Conservation (phyloP, 2,113 vertebrate genomes). For the Ptilorrhoa leucosticta region DNA sequence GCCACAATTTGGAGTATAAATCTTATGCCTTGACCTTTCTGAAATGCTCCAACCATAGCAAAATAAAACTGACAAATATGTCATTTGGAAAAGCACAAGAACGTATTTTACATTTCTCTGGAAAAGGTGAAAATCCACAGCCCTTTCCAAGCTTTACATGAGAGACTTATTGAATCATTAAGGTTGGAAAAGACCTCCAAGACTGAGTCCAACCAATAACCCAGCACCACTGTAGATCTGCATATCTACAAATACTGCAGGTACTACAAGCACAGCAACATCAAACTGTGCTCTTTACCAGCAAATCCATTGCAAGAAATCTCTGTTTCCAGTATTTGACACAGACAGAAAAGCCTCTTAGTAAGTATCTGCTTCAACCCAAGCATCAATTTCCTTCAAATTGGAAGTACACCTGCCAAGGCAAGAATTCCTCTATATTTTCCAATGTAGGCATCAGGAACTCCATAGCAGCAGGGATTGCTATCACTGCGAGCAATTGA, state of each 20-base stretch:
- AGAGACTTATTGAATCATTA: not conserved
- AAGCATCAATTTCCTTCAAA: not conserved
- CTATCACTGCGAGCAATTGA: not conserved
- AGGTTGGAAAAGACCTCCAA: not conserved
- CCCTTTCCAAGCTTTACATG: not conserved
- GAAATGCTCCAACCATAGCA: not conserved
- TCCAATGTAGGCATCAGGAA: not conserved
- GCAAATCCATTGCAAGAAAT: not conserved
- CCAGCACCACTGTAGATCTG: accelerated
- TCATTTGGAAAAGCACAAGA: not conserved
- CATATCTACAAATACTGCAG: not conserved
- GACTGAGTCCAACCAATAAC: not conserved
- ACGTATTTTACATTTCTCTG: not conserved
- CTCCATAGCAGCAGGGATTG: not conserved
- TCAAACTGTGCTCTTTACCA: not conserved
- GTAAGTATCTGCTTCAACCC: not conserved
- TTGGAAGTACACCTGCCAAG: accelerated
- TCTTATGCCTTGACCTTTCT: not conserved
- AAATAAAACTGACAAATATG: not conserved
- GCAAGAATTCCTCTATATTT: not conserved
- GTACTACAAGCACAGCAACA: not conserved
- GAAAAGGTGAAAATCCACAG: not conserved
- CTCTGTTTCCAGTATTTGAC: not conserved
- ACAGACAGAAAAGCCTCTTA: not conserved
- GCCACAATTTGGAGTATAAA: not conserved